Evolutionary conservation across 2,113 vertebrate species (phyloP).

Genomic region (Ptyas mucosa): DNA sequence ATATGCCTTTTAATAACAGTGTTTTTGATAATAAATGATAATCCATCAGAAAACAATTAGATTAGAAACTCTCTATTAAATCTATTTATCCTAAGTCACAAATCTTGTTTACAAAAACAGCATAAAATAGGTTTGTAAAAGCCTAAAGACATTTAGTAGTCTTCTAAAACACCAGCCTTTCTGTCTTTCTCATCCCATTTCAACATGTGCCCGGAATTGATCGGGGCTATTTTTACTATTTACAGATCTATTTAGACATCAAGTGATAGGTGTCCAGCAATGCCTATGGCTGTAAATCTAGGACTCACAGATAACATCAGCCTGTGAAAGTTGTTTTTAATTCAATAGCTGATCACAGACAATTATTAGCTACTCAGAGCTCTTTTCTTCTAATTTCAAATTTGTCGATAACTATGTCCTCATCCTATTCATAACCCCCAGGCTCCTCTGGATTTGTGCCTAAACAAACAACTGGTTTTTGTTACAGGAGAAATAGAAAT

Average conservation of each 20-base stretch:
- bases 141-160: not conserved
- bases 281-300: not conserved
- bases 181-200: not conserved
- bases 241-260: not conserved
- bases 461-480: not conserved
- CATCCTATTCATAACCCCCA: not conserved
- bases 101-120: not conserved
- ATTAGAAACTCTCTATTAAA: not conserved
- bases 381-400: not conserved
- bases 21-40: not conserved
- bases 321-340: not conserved
- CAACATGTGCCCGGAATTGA: not conserved
- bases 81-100: not conserved
- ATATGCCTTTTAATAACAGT: not conserved
- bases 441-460: not conserved
- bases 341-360: not conserved
- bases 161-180: not conserved
- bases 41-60: not conserved
- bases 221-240: not conserved
- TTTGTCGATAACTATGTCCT: not conserved
- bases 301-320: not conserved
- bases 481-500: not conserved
- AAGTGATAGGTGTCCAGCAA: not conserved
- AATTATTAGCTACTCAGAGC: not conserved
- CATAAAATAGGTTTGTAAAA: not conserved